Percentiles rank a stretch among this genome's conserved stretches.
phyloP scores from a whole-genome alignment of 2,113 vertebrate species.

The Elephantulus edwardii region DNA sequence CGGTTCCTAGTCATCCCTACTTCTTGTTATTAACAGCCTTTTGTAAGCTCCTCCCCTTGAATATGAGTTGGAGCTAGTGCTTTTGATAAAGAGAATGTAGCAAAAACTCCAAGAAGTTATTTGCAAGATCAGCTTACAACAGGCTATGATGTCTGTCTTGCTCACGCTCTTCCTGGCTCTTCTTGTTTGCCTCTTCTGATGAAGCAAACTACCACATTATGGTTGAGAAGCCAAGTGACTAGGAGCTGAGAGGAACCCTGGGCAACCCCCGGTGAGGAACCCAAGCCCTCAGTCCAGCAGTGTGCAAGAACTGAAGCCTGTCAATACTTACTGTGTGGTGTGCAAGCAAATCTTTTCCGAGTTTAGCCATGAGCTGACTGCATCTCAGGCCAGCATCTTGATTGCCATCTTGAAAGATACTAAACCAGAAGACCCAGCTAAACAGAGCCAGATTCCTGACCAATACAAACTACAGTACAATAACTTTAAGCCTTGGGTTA shows the following conservation, averaged over 20 bases:
- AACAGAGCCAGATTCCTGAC: not conserved
- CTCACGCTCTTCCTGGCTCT: constrained; percentile 12
- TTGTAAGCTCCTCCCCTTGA: not conserved
- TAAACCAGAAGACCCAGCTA: constrained; percentile 8
- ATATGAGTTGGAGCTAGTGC: not conserved
- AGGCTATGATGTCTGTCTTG: not conserved
- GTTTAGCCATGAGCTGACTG: constrained; percentile 27
- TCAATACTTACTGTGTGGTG: not conserved
- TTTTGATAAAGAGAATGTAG: not conserved
- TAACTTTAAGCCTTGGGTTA: not conserved
- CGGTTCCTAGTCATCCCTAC: not conserved
- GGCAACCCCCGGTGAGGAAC: not conserved
- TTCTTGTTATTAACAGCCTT: not conserved
- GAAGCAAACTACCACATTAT: constrained; percentile 6
- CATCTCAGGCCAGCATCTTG: not conserved
- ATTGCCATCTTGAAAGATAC: not conserved
- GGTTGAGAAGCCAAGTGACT: not conserved
- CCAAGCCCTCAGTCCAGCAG: not conserved
- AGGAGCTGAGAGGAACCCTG: constrained; percentile 4
- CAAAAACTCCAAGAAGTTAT: not conserved
- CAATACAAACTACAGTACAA: not conserved
- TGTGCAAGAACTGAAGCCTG: not conserved
- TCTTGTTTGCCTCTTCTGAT: constrained; percentile 9
- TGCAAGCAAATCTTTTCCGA: constrained; percentile 26
- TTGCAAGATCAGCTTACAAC: constrained; percentile 16